A percentile compares a stretch with the other conserved stretches of the same genome.
These are phyloP conservation scores for Argyresthia albistria DNA, from an alignment of 2,888 invertebrate genomes.

Conservation along the genomic window DNA sequence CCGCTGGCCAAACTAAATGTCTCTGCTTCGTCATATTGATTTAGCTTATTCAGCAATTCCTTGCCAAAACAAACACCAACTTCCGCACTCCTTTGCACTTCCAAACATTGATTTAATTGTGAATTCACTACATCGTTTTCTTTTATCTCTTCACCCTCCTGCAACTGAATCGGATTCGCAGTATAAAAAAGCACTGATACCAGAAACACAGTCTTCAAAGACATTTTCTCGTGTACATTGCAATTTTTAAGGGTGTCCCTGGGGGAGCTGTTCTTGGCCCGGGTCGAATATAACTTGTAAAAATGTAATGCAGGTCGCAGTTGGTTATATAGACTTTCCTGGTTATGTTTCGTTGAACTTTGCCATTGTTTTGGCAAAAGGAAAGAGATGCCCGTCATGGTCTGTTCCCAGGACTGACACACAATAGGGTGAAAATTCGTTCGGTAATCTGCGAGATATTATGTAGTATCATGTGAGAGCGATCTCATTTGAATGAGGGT, in stretches of 20 bases:
- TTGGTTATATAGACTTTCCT: slow-evolving; percentile 63
- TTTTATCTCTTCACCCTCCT: slow-evolving; percentile 48
- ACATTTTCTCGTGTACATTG: slow-evolving; percentile 13
- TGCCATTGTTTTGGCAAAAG: slow-evolving; percentile 56
- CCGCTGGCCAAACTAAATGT: slow-evolving; percentile 77
- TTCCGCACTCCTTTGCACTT: slow-evolving; percentile 46
- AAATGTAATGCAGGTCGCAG: slow-evolving; percentile 35
- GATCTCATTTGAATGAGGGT: slow-evolving; percentile 31
- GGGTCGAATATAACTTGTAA: slow-evolving; percentile 45
- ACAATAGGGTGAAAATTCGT: slow-evolving; percentile 70
- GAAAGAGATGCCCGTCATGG: slow-evolving; percentile 42
- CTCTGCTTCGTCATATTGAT: slow-evolving; percentile 76
- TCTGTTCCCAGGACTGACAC: slow-evolving; percentile 43
- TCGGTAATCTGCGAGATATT: slow-evolving; percentile 47
- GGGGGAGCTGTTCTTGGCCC: slow-evolving; percentile 25
- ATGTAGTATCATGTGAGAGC: slow-evolving; percentile 29
- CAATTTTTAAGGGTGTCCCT: slow-evolving; percentile 19
- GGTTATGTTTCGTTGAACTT: slow-evolving; percentile 68
- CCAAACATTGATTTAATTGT: slow-evolving; percentile 52
- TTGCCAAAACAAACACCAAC: slow-evolving; percentile 78
- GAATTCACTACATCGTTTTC: slow-evolving; percentile 41
- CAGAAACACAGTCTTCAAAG: slow-evolving; percentile 16
- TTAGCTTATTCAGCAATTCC: slow-evolving; percentile 77
- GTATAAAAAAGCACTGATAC: slow-evolving; percentile 18
- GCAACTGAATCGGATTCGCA: slow-evolving; percentile 35